phyloP scores from a whole-genome alignment of 2,888 invertebrate genomes.

The Acrobeloides nanus region DNA sequence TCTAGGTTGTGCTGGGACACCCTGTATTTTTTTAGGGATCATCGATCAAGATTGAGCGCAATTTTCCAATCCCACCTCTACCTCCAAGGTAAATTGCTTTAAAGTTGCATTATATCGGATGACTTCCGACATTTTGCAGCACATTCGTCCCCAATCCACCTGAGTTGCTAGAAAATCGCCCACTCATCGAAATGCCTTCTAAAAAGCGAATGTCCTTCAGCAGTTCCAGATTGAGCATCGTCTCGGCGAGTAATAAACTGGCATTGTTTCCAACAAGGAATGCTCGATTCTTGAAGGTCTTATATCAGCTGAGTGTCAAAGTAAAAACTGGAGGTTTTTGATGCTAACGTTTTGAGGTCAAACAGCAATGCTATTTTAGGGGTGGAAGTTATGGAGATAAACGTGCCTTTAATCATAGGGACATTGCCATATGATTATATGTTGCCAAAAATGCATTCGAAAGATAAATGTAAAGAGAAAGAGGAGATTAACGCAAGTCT shows the following conservation, averaged over 20 bases:
- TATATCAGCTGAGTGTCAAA: conserved; percentile 20
- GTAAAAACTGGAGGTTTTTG: conserved; percentile 23
- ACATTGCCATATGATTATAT: conserved; percentile 20
- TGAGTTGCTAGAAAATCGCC: conserved; percentile 4
- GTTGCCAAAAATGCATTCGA: background rate
- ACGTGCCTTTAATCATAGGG: conserved; percentile 39
- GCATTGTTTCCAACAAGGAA: conserved; percentile 1
- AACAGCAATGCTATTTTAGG: conserved; percentile 16
- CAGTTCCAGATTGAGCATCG: conserved; percentile 3
- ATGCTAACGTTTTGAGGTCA: background rate
- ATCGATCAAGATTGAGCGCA: conserved; percentile 37
- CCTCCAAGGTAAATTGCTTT: conserved; percentile 26
- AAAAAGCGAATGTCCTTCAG: conserved; percentile 6
- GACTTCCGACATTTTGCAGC: no score
- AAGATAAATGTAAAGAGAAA: conserved; percentile 8
- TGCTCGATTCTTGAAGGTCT: conserved; percentile 15
- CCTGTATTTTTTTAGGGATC: no score
- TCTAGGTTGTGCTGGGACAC: no score
- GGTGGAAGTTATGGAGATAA: conserved; percentile 38
- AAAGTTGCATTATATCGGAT: background rate
- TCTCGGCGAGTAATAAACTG: background rate
- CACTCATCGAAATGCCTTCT: background rate
- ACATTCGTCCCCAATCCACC: conserved; percentile 4
- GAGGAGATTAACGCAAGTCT: no score
- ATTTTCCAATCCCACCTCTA: conserved; percentile 37